Percentiles rank a stretch among this genome's conserved stretches.
phyloP scores from a whole-genome alignment of 2,113 vertebrate genomes.

The Oreochromis niloticus region DNA sequence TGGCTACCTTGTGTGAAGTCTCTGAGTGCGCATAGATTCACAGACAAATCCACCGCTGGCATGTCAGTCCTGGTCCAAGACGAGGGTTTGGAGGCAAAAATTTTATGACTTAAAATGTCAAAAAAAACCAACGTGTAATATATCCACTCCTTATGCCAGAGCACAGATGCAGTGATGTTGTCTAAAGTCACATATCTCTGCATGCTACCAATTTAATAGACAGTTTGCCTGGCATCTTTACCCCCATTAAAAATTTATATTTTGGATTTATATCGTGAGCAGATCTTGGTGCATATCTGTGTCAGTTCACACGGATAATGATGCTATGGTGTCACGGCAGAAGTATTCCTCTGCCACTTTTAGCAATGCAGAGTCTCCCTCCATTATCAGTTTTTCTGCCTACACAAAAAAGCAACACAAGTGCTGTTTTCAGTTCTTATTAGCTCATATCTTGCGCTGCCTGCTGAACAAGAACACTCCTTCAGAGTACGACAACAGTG shows the following conservation, averaged over 20 bases:
- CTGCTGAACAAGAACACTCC: not conserved
- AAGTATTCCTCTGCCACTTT: not conserved
- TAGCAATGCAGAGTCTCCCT: not conserved
- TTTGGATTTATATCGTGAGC: not conserved
- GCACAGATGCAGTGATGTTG: not conserved
- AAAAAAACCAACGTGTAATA: accelerated
- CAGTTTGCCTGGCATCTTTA: not conserved
- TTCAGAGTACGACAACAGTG: not conserved
- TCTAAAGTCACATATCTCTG: not conserved
- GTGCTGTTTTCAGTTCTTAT: not conserved
- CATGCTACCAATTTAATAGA: not conserved
- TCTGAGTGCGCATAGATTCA: not conserved
- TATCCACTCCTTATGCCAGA: not conserved
- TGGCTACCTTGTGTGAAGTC: not conserved
- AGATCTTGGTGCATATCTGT: not conserved
- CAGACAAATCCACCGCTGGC: not conserved
- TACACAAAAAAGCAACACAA: not conserved
- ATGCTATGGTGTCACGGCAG: not conserved
- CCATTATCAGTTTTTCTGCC: not conserved
- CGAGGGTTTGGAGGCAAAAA: not conserved
- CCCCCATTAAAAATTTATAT: not conserved
- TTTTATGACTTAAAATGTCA: not conserved
- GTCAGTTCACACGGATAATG: not conserved
- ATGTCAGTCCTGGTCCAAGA: not conserved
- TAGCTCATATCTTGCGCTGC: not conserved